Percentiles rank a stretch among this genome's conserved stretches.
These are phyloP conservation scores for Epizoanthus ramosus DNA, from an alignment of 92 coral and sea anemone species.

Conservation along the genomic window DNA sequence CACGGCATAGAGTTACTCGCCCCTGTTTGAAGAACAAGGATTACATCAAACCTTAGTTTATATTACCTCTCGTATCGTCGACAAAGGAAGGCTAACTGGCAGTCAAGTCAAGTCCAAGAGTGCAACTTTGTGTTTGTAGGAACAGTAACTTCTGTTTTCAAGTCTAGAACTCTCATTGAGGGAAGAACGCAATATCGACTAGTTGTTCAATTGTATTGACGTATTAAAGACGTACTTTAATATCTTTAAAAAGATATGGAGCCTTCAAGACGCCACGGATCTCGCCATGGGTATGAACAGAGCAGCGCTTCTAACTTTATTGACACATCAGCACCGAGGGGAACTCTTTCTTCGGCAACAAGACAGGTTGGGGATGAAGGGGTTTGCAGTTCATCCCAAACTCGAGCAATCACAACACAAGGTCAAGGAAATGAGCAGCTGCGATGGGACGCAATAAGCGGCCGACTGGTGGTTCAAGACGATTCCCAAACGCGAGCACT, in stretches of 20 bases:
- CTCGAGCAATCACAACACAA: neutral
- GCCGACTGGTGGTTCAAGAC: conserved; percentile 39
- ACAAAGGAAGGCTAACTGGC: no score
- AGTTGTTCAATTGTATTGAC: no score
- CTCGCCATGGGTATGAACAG: neutral
- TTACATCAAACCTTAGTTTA: no score
- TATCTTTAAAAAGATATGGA: no score
- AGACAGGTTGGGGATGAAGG: neutral
- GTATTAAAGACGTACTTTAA: no score
- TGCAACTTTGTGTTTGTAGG: no score
- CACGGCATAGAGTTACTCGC: neutral
- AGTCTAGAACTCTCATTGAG: no score
- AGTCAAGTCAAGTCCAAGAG: no score
- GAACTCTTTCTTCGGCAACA: neutral
- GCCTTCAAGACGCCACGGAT: neutral
- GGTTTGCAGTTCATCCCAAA: neutral
- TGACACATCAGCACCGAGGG: neutral
- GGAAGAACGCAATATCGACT: no score
- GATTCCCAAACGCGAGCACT: neutral
- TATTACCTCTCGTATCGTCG: no score
- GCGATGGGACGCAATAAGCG: conserved; percentile 40
- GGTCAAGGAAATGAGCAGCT: conserved; percentile 23
- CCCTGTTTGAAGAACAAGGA: no score
- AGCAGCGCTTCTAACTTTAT: neutral
- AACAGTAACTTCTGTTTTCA: no score